Evolutionary conservation across 2,113 vertebrate species (phyloP), one percentile per base, ranked within the genome.

Genomic region (Chaetura pelagica): DNA sequence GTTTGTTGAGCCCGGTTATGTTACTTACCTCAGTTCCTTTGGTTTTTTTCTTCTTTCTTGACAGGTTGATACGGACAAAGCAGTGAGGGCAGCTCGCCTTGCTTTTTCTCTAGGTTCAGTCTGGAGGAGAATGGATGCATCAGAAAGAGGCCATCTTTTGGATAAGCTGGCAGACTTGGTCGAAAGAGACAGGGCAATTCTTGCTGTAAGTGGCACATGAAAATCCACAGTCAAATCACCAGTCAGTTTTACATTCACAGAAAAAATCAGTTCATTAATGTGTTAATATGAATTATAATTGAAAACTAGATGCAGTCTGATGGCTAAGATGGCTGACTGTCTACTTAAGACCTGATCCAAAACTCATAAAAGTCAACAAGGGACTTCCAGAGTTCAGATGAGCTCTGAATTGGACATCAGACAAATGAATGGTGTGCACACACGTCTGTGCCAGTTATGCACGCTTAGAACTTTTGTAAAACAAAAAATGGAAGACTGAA

Each of bases 91-190:
- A 4, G 99, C 99, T 58, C 99, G 99, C 30, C 98, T 99, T 4
- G 99, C 99, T 54, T 99, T 99, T 91, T 98, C 99, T 57, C 97
- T 99, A 5, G 99, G 99, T 6, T 99, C 99, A 0, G 99, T 99
- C 4, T 99, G 99, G 99, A 97, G 99, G 90, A 98, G 98, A 90
- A 99, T 99, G 99, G 99, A 99, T n/a, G 99, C 99, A 9, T 99
- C 99, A 0, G 99, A 99, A 78, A 98, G 99, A 78, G 99, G 99
- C 19, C 98, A 97, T n/a, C 98, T 99, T 79, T 72, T 99, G 95
- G 98, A 98, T 82, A 99, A 99, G 89, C 97, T 99, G 51, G 99
- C 99, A 12, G 99, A 99, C 96, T 95, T 99, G 97, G 99, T 99
- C 27, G 99, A 99, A 97, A 98, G 99, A 89, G 99, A 99, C 97